A percentile compares a stretch with the other conserved stretches of the same genome.
phyloP scores from a whole-genome alignment of 2,888 invertebrate genomes.

The Pheosia gnoma region DNA sequence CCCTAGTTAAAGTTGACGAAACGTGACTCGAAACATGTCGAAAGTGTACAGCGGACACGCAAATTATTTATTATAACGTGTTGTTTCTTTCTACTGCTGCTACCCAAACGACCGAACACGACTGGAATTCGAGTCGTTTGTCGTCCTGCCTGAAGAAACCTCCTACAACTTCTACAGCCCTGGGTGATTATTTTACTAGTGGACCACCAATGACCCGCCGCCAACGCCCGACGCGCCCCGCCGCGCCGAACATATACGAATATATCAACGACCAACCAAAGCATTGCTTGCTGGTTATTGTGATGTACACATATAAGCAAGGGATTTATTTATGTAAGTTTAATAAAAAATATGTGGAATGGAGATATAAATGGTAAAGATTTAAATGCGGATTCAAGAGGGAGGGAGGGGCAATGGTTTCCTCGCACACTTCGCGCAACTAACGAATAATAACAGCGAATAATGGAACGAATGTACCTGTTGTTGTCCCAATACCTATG shows the following conservation, averaged over 20 bases:
- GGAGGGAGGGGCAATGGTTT: no score
- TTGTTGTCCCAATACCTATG: no score
- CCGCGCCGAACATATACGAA: no score
- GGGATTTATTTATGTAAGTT: no score
- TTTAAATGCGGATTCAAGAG: no score
- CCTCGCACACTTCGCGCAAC: no score
- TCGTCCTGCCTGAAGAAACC: background rate
- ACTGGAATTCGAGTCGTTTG: background rate
- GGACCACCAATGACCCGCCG: conserved; percentile 33
- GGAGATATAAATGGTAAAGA: no score
- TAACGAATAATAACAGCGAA: no score
- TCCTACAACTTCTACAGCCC: conserved; percentile 18
- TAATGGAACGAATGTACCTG: no score
- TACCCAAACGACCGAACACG: background rate
- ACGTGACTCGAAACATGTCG: conserved; percentile 26
- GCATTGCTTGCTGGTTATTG: background rate
- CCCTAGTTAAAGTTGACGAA: conserved; percentile 28
- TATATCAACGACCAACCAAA: background rate
- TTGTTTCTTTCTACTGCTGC: no score
- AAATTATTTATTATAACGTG: background rate
- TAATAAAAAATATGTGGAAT: no score
- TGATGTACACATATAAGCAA: background rate
- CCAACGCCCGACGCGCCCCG: conserved; percentile 16
- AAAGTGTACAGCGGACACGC: conserved; percentile 8
- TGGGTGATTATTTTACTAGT: conserved; percentile 27